Evolutionary conservation across 2,797 vertebrate genomes (phyloP).

Genomic region (Manis javanica): DNA sequence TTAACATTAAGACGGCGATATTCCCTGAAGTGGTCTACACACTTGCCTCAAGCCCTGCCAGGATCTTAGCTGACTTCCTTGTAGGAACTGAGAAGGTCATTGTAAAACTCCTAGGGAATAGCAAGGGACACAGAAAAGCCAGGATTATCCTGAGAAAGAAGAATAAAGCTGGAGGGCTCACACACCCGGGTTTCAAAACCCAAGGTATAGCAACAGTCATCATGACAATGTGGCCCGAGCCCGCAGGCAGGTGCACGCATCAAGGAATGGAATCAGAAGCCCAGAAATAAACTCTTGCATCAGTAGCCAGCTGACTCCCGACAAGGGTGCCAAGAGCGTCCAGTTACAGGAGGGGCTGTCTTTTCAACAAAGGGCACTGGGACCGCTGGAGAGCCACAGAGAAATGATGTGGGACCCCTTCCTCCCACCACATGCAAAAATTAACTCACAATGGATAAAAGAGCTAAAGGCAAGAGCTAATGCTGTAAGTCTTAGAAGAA

Average conservation of each 20-base stretch:
- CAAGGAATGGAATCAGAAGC: no score
- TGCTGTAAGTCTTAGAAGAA: neutral
- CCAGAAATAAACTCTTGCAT: neutral
- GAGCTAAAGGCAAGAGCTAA: neutral
- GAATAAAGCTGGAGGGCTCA: neutral
- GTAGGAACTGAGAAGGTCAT: neutral
- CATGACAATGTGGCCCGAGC: no score
- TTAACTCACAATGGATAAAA: neutral
- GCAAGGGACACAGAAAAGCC: neutral
- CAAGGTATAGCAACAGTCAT: neutral
- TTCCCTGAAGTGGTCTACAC: neutral
- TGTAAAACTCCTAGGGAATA: neutral
- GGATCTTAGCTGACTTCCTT: neutral
- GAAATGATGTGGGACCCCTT: no score
- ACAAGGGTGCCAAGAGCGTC: neutral
- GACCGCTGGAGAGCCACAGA: neutral
- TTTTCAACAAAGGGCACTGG: neutral
- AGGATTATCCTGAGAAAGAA: neutral
- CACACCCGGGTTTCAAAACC: neutral
- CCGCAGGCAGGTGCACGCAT: no score
- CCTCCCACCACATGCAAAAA: neutral
- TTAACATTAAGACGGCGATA: fast-evolving
- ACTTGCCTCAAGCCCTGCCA: neutral
- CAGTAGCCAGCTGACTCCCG: neutral
- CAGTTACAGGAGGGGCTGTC: no score